Evolutionary conservation across 2,888 invertebrate genomes (phyloP).

Genomic region (Rosalia funebris): DNA sequence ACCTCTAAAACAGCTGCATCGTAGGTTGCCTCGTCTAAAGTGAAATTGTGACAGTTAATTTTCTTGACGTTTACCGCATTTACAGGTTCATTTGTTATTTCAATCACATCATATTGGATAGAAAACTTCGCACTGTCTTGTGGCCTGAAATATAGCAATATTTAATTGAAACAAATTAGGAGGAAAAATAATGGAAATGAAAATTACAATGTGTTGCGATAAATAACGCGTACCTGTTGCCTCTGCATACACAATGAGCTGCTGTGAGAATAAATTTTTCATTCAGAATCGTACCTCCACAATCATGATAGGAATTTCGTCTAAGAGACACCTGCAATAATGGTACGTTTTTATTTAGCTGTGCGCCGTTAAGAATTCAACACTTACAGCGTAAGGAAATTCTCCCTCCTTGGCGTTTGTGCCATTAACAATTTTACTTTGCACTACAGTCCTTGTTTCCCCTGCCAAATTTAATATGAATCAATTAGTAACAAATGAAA

Average conservation of each 20-base stretch:
- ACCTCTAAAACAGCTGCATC: conserved; percentile 49
- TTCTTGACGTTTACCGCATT: conserved; percentile 42
- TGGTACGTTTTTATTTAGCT: not conserved
- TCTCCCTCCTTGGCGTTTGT: conserved; percentile 25
- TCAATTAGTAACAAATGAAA: not conserved
- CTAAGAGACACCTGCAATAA: conserved; percentile 35
- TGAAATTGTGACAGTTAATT: conserved; percentile 45
- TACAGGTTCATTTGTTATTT: conserved; percentile 38
- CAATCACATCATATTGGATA: conserved; percentile 45
- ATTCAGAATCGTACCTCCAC: conserved; percentile 45
- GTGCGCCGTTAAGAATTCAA: no score
- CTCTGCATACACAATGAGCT: conserved; percentile 43
- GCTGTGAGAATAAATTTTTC: conserved; percentile 44
- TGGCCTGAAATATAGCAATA: no score
- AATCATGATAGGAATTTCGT: conserved; percentile 35
- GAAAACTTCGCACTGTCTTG: conserved; percentile 40
- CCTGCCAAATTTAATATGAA: not conserved
- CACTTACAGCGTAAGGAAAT: conserved; percentile 25
- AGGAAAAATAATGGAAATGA: no score
- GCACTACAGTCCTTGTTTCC: conserved; percentile 3
- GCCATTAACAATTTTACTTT: conserved; percentile 14
- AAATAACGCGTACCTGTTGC: conserved; percentile 33
- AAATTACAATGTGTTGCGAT: no score
- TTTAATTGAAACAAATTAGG: no score
- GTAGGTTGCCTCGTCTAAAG: conserved; percentile 37